Base-by-base conservation (phyloP, 2,888 invertebrate genomes). In the Amphipyra berbera region DNA sequence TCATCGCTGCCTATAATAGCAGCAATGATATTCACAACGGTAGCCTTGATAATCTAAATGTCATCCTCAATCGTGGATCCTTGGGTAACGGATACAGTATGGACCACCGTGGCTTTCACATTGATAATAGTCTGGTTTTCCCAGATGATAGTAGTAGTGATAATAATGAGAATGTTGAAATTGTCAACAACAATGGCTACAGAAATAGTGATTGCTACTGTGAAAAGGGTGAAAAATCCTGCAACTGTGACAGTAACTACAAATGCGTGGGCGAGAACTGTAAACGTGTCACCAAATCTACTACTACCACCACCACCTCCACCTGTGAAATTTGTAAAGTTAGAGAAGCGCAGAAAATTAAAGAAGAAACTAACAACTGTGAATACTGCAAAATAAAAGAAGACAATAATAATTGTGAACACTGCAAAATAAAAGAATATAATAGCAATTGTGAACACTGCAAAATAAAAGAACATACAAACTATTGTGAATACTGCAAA, bases 291-390 rank as follows among this genome's bases (percentile, higher is more conserved):
- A 9, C 27, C 13, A 9, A 52, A 60, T n/a, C n/a, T n/a, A n/a
- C n/a, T n/a, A 41, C 27, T 5, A 15, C 44, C 9, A 49, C 27
- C 1, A 48, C 64, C 2, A 27, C 35, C 5, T 40, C 48, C 10
- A 40, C 49, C 37, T 68, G 60, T 13, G 49, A 47, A 0, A 6
- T 21, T 30, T 68, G 60, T 59, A 37, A 67, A 40, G 3, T 0
- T 37, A 47, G n/a, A 47, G 54, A 64, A 14, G 9, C 5, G 4
- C 6, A 5, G 12, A 21, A 6, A 12, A n/a, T 12, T 30, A 41
- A 41, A n/a, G n/a, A n/a, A 40, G 13, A 2, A 3, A 40, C 40
- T 21, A 42, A 42, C 15, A 10, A 42, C 6, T 44, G 15, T 21
- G 44, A 44, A 12, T 4, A 21, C 12, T 44, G 44, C 21, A 21